phyloP scores from a whole-genome alignment of 2,888 invertebrate species.

The Nipponacmea schrenckii region DNA sequence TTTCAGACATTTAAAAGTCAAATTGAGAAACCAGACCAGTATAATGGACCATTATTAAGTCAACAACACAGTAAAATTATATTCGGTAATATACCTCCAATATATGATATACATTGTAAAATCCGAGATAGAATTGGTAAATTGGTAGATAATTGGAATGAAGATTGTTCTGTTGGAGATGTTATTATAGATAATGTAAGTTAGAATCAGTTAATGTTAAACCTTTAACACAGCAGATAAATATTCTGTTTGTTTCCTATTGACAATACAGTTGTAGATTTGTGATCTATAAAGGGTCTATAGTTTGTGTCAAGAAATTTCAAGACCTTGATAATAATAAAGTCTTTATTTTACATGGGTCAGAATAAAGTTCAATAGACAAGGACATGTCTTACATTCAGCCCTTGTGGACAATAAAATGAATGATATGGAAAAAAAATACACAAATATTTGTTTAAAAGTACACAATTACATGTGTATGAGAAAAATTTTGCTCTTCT shows the following conservation, averaged over 20 bases:
- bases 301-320: too few relatives aligned
- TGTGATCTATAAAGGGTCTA: too few relatives aligned
- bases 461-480: too few relatives aligned
- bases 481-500: too few relatives aligned
- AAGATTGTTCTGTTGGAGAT: conserved; percentile 87
- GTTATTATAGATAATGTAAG: conserved; percentile 83
- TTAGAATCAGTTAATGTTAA: not conserved
- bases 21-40: conserved; percentile 86
- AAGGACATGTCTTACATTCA: too few relatives aligned
- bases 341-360: too few relatives aligned
- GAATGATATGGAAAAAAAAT: too few relatives aligned
- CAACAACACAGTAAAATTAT: conserved; percentile 90
- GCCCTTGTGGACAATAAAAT: too few relatives aligned
- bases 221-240: not conserved
- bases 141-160: conserved; percentile 84
- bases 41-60: conserved; percentile 72
- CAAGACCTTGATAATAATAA: too few relatives aligned
- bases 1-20: conserved; percentile 90
- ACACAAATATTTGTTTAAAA: too few relatives aligned
- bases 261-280: too few relatives aligned
- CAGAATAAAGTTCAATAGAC: too few relatives aligned
- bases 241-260: not conserved
- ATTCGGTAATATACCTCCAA: conserved; percentile 93
- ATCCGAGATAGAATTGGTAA: conserved; percentile 74
- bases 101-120: conserved; percentile 90